phyloP scores from a whole-genome alignment of 2,888 invertebrate species.

The Drosophila birchii region DNA sequence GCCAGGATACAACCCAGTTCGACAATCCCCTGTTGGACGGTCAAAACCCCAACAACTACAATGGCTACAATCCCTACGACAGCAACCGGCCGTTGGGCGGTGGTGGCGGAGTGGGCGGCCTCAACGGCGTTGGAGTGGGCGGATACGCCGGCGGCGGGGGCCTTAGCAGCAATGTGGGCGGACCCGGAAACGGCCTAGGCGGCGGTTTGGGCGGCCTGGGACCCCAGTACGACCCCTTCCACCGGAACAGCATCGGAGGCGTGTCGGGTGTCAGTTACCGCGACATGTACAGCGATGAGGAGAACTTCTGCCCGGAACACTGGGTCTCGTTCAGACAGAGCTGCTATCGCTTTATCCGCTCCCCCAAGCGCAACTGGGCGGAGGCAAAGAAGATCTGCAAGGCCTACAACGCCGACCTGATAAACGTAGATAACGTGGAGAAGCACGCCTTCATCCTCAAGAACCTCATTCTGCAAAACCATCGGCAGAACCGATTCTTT shows the following conservation, averaged over 20 bases:
- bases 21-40: constrained; percentile 80
- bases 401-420: constrained; percentile 92
- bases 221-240: constrained; percentile 79
- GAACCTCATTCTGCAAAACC: constrained; percentile 92
- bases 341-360: constrained; percentile 96
- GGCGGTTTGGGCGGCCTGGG: constrained; percentile 49
- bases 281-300: constrained; percentile 81
- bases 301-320: constrained; percentile 90
- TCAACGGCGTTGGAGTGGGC: constrained; percentile 2
- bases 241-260: constrained; percentile 62
- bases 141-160: neutral
- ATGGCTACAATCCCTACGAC: constrained; percentile 42
- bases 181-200: constrained; percentile 46
- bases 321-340: constrained; percentile 93
- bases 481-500: constrained; percentile 94
- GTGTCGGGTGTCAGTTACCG: constrained; percentile 59
- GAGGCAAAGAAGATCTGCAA: constrained; percentile 94
- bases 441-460: constrained; percentile 95
- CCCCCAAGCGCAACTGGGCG: constrained; percentile 91
- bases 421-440: constrained; percentile 91
- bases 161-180: constrained; percentile 51
- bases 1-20: constrained; percentile 68
- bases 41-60: constrained; percentile 61
- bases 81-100: constrained; percentile 29
- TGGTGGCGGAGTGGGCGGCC: neutral